These are phyloP conservation scores for Apis cerana DNA, from an alignment of 1,140 invertebrate genomes.

Conservation along the genomic window DNA sequence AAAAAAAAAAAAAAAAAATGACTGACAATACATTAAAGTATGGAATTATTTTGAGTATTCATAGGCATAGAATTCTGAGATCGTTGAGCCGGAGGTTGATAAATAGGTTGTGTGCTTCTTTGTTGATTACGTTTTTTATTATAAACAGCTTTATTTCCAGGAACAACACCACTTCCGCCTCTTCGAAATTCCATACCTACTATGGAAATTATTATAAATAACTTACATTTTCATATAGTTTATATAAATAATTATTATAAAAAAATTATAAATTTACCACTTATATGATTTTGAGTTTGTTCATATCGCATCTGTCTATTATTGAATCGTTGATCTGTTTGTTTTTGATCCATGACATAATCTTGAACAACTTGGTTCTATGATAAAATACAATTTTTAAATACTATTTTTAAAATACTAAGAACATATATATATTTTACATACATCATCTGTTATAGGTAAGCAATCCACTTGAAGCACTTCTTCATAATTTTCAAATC, in stretches of 20 bases:
- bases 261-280: constrained; percentile 61
- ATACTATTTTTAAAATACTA: neutral
- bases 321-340: constrained; percentile 68
- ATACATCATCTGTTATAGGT: constrained; percentile 83
- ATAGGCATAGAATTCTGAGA: constrained; percentile 53
- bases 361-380: constrained; percentile 44
- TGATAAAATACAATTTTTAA: neutral
- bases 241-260: neutral
- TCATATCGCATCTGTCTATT: constrained; percentile 73
- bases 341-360: constrained; percentile 41
- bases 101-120: constrained; percentile 77
- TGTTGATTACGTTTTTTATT: constrained; percentile 72
- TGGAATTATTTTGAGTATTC: constrained; percentile 59
- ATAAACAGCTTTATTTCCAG: constrained; percentile 63
- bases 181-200: constrained; percentile 74
- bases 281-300: constrained; percentile 72
- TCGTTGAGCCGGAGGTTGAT: constrained; percentile 78
- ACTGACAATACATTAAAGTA: constrained; percentile 60
- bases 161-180: constrained; percentile 65
- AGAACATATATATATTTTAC: constrained; percentile 27
- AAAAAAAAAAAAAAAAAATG: constrained; percentile 42
- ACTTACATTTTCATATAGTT: neutral
- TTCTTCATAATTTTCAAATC: constrained; percentile 95
- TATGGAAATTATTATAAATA: constrained; percentile 30
- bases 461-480: constrained; percentile 90